Conservation (phyloP, 2,113 vertebrate genomes). For the Pomatostomus ruficeps region DNA sequence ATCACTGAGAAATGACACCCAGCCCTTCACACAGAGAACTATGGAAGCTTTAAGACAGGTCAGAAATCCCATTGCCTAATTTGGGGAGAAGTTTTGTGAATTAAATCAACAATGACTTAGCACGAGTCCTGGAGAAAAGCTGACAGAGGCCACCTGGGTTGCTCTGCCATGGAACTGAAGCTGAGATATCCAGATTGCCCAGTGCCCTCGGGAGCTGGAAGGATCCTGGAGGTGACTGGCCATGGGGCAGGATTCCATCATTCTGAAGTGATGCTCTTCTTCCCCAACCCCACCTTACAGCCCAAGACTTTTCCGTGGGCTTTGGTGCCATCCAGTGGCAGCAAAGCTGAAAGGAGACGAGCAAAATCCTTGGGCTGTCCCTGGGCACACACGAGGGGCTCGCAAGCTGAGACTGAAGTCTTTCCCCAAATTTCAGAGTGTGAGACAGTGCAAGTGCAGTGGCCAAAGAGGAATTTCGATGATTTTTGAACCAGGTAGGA, state of each 20-base stretch:
- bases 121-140: not conserved
- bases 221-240: not conserved
- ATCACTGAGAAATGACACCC: not conserved
- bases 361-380: not conserved
- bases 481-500: not conserved
- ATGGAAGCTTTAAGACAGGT: not conserved
- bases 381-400: accelerated
- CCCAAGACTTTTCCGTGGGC: not conserved
- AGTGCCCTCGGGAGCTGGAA: not conserved
- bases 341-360: not conserved
- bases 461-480: not conserved
- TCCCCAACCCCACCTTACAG: not conserved
- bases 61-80: not conserved
- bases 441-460: not conserved
- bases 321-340: slow-evolving; percentile 63
- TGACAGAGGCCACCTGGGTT: not conserved
- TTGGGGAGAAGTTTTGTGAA: not conserved
- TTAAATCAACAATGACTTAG: not conserved
- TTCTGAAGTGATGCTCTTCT: not conserved
- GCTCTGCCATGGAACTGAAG: not conserved
- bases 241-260: not conserved
- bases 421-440: not conserved
- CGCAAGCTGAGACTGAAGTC: accelerated
- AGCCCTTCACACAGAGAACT: not conserved
- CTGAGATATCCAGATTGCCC: not conserved